Evolutionary conservation across 92 coral and sea anemone species (phyloP).

Genomic region (Zoanthus sansibaricus): DNA sequence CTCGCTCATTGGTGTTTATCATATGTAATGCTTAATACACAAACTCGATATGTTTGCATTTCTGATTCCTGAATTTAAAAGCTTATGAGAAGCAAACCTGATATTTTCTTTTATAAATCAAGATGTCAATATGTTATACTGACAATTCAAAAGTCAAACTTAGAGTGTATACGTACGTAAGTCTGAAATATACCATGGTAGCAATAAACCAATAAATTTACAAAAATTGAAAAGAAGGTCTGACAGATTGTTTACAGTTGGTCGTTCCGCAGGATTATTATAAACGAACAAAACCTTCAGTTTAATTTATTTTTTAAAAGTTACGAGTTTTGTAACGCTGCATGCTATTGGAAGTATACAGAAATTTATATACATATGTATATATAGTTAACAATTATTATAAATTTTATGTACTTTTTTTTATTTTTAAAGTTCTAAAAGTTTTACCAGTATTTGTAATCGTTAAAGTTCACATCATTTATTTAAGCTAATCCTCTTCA

Average conservation of each 20-base stretch:
- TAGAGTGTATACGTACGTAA: neutral
- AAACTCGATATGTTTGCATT: constrained; percentile 19
- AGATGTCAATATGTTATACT: neutral
- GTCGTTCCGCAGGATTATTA: neutral
- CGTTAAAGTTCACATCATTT: constrained; percentile 12
- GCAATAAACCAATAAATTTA: neutral
- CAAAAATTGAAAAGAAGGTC: neutral
- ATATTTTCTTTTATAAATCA: neutral
- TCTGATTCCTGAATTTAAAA: neutral
- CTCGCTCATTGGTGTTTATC: neutral
- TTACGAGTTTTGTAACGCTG: neutral
- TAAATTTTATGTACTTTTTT: neutral
- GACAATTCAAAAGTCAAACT: neutral
- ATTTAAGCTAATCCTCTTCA: neutral
- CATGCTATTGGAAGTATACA: neutral
- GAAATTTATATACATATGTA: neutral
- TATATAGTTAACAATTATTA: too few species aligned
- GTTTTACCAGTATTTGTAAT: neutral
- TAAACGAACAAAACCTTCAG: neutral
- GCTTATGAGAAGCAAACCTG: neutral
- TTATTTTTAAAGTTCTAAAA: neutral
- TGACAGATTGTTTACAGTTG: constrained; percentile 8
- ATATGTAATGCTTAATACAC: neutral
- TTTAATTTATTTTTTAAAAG: neutral
- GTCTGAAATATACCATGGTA: neutral